Evolutionary conservation across 2,113 vertebrate genomes (phyloP).

Genomic region (Channa maculata): DNA sequence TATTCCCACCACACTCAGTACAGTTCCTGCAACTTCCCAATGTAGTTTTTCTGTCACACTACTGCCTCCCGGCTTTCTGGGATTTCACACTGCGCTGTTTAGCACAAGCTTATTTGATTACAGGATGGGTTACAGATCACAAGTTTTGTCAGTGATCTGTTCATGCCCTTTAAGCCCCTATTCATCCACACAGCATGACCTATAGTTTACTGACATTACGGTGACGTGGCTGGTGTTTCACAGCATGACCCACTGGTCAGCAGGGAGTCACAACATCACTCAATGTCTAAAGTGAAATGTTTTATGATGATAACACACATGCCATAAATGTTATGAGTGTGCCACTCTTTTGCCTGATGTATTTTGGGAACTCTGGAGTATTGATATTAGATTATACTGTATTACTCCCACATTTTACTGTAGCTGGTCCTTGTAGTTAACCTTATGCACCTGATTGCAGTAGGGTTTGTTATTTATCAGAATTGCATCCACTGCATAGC

Average conservation of each 20-base stretch:
- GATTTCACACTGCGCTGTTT: conserved; percentile 17
- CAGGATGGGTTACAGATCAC: conserved; percentile 49
- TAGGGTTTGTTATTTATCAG: no score
- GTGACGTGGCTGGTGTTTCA: conserved; percentile 49
- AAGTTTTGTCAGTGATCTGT: conserved; percentile 61
- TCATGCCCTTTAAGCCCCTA: conserved; percentile 57
- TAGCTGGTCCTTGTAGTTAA: no score
- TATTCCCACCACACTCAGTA: background rate
- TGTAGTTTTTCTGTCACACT: conserved; percentile 2
- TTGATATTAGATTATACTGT: no score
- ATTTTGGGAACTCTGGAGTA: no score
- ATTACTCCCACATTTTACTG: no score
- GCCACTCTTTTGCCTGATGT: background rate
- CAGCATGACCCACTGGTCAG: conserved; percentile 30
- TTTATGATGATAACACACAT: background rate
- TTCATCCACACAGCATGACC: conserved; percentile 55
- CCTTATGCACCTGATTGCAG: no score
- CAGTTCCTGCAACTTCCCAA: background rate
- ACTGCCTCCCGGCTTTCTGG: conserved; percentile 3
- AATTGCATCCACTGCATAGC: no score
- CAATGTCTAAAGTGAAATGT: conserved; percentile 8
- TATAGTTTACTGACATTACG: conserved; percentile 46
- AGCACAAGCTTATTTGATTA: conserved; percentile 32
- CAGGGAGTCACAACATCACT: conserved; percentile 28
- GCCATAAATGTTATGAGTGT: background rate